Evolutionary conservation across 2,113 vertebrate genomes (phyloP), one percentile per base, ranked within the genome.

Genomic region (Nyctereutes procyonoides): DNA sequence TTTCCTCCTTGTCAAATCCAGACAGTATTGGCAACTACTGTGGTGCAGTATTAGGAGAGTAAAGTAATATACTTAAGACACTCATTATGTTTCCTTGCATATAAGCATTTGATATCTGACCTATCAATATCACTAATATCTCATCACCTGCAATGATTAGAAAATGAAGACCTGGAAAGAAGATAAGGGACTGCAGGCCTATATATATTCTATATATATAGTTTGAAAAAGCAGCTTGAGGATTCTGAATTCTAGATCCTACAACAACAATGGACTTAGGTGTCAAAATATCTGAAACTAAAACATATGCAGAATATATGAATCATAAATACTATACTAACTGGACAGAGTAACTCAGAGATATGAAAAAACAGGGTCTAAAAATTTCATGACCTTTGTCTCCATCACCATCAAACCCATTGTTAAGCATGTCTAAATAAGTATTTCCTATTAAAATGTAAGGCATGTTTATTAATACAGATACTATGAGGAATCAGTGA

Each of bases 231-330:
- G 48, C 13, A 87, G 55, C 16, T 38, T 88, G 10, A 95, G 19
- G 43, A 90, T 74, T 79, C 26, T 88, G 19, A 93, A 93, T 71
- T 93, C 71, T 43, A 88, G 16, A 88, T 88, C 76, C 30, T 71
- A 20, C 76, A 91, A 81, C 15, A 60, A 3, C 38, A 62, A 22
- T 11, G 8, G 53, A 92, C 4, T 95, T 60, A 82, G 12, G 38
- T 82, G 10, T 93, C 26, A 93, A 65, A 79, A 51, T 55, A 83
- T 77, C 24, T 96, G 13, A 81, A 19, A 84, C 7, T 88, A 84
- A 91, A 95, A 83, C 20, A 67, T 83, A 43, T 87, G 51, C 28
- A 92, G 17, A 92, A 22, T 28, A 62, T 38, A 84, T 38, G 32
- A 65, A 74, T 74, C 62, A 87, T 73, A 85, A 81, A 86, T 48